Conservation (phyloP, 2,888 invertebrate genomes). For the Polietes domitor region DNA sequence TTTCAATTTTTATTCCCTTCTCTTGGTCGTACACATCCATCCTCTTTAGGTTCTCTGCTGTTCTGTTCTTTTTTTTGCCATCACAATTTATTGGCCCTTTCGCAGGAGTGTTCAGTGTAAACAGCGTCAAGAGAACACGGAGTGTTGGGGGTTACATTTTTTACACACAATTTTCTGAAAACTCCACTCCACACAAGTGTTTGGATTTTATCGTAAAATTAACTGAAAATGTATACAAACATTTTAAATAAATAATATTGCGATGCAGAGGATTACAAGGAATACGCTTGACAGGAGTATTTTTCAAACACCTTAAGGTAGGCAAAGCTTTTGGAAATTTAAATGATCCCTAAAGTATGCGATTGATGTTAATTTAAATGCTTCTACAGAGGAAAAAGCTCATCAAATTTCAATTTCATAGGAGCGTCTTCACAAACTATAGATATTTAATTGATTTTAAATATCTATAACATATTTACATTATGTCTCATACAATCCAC, state of each 20-base stretch:
- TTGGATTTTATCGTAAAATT: neutral
- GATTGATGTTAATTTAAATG: no score
- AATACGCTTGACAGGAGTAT: neutral
- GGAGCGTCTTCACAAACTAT: no score
- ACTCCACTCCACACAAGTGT: neutral
- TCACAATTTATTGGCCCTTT: slow-evolving; percentile 51
- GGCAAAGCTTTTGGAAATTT: neutral
- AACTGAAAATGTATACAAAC: neutral
- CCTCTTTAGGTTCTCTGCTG: neutral
- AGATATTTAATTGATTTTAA: no score
- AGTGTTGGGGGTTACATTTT: neutral
- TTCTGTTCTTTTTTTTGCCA: slow-evolving; percentile 27
- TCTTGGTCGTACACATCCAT: neutral
- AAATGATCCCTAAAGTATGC: neutral
- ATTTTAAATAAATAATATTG: neutral
- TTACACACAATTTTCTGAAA: neutral
- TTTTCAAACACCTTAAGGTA: neutral
- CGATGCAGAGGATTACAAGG: neutral
- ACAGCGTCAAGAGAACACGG: neutral
- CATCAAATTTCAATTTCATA: no score
- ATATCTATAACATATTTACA: no score
- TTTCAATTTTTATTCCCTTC: slow-evolving; percentile 54
- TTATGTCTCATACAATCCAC: no score
- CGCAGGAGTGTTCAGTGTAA: neutral
- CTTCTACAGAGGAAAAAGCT: no score